Base-by-base conservation (phyloP, 2,113 vertebrate species). In the Erythrocercus mccallii region DNA sequence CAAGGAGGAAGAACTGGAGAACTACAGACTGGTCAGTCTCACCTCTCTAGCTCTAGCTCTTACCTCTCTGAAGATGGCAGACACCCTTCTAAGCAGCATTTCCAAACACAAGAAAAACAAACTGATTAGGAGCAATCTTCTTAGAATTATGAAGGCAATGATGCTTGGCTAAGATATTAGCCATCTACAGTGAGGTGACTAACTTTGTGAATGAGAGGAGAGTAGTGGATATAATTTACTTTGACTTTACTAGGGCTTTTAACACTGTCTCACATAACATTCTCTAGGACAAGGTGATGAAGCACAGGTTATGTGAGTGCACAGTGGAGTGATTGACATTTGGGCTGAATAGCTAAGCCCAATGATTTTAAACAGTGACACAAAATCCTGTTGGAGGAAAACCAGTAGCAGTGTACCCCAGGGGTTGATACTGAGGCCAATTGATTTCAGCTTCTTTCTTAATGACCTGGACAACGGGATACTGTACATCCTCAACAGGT, bases 401-500 rank as follows among this genome's bases (percentile, higher is more conserved):
- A 58, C n/a, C 6, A 57, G 33, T 22, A 69, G 19, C 10, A 7
- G 11, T 15, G 5, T 42, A 66, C 13, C 4, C 18, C 15, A 30
- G n/a, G 14, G 17, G 15, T 17, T 65, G 14, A 54, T 60, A 60
- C 5, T 44, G 31, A 6, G 12, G 10, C 5, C 3, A 54, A 6
- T 44, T 54, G 33, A 9, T 7, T 45, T 68, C 30, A 73, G 6
- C 4, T 42, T 65, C 57, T 71, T 61, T 35, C 40, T 15, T 57
- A 79, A 47, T 53, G 25, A 73, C 10, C 6, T 30, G 14, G 22
- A n/a, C 2, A 2, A 42, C 0, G 0, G 42, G 15, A 51, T 60
- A 51, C 7, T 44, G 12, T 28, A 12, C 11, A 66, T 6, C 18
- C 12, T 56, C 71, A 78, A 15, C 11, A 47, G n/a, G 10, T 37